Percentiles rank a stretch among this genome's conserved stretches.
Evolutionary conservation across 2,797 vertebrate species (phyloP).

Genomic region (Smutsia gigantea): DNA sequence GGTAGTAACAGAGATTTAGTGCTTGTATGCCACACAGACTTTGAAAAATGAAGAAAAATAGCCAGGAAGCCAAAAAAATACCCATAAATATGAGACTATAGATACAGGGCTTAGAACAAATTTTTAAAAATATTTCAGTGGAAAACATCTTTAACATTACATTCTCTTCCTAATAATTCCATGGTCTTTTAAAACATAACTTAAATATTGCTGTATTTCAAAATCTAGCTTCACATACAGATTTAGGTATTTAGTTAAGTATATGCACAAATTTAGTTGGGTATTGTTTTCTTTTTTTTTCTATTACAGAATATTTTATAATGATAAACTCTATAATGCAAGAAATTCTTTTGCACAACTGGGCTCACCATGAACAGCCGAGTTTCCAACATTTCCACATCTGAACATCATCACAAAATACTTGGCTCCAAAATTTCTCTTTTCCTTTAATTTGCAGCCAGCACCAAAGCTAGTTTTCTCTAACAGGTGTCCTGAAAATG

Average conservation of each 20-base stretch:
- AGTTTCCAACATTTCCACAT: not conserved
- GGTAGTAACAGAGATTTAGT: conserved; percentile 26
- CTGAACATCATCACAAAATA: not conserved
- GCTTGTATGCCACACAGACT: not conserved
- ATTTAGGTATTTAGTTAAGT: not conserved
- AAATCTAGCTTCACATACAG: not conserved
- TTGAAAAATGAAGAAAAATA: conserved; percentile 11
- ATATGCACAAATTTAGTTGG: not conserved
- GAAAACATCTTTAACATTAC: conserved; percentile 31
- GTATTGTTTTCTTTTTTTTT: not conserved
- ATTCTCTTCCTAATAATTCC: not conserved
- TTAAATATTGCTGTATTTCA: not conserved
- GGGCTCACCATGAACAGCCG: not conserved
- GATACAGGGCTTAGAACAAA: not conserved
- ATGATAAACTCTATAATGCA: not conserved
- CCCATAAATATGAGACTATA: conserved; percentile 20
- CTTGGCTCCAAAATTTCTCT: not conserved
- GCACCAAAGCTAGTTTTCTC: not conserved
- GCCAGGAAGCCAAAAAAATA: not conserved
- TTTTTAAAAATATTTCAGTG: not conserved
- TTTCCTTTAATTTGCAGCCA: not conserved
- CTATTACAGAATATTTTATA: not conserved
- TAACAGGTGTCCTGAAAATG: not conserved
- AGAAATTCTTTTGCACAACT: not conserved
- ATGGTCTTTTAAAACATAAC: not conserved